Conservation (phyloP, 2,113 vertebrate species). For the Ctenodactylus gundi region DNA sequence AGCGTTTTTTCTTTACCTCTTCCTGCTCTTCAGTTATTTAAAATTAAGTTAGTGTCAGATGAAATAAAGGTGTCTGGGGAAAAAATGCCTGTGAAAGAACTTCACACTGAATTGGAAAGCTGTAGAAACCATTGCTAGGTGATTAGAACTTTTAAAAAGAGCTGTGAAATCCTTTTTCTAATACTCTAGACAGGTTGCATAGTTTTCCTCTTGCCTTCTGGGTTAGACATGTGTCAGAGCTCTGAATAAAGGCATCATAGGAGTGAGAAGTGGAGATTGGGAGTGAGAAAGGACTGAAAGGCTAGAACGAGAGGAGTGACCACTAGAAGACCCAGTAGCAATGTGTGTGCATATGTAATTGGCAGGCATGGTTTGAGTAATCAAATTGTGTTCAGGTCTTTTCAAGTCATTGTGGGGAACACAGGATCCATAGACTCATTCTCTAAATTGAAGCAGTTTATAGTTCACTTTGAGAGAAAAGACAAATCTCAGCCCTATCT, state of each 20-base stretch:
- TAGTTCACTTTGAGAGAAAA: background rate
- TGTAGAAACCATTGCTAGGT: background rate
- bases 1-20: background rate
- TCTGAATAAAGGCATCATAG: background rate
- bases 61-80: background rate
- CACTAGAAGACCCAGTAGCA: background rate
- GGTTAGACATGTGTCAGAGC: background rate
- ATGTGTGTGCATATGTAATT: fast-evolving
- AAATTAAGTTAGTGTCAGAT: conserved; percentile 7
- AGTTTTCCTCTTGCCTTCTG: background rate
- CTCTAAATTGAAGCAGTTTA: background rate
- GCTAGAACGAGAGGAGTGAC: background rate
- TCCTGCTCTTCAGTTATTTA: background rate
- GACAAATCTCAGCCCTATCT: no score
- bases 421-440: background rate
- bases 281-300: background rate
- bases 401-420: background rate
- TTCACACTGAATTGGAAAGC: background rate
- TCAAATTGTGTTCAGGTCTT: background rate
- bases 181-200: background rate
- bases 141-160: background rate
- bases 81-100: background rate
- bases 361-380: no score
- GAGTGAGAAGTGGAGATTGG: background rate
- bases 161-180: background rate